Conservation (phyloP, 92 coral and sea anemone species). For the Plumapathes pennacea region DNA sequence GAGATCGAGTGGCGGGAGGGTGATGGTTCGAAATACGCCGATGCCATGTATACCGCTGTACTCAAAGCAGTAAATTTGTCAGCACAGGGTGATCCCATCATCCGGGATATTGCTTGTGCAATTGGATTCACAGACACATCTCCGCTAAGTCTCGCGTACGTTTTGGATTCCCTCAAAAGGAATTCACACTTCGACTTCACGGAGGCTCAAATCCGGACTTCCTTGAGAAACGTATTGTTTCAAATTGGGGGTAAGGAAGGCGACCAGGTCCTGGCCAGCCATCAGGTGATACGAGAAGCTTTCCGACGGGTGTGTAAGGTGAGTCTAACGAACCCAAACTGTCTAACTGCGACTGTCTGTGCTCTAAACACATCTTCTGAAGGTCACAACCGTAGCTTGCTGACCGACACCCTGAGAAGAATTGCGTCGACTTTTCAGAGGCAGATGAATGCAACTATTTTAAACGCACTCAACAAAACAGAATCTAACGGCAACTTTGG, state of each 20-base stretch:
- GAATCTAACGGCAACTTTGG: conserved; percentile 48
- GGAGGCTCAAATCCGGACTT: conserved; percentile 52
- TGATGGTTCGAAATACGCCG: conserved; percentile 49
- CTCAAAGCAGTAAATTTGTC: conserved; percentile 60
- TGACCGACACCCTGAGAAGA: conserved; percentile 48
- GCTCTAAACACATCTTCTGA: conserved; percentile 1
- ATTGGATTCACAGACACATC: conserved; percentile 60
- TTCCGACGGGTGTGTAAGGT: conserved; percentile 70
- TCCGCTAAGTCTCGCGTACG: conserved; percentile 48
- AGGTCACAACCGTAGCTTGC: neutral
- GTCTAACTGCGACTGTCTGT: conserved; percentile 28
- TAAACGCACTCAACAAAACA: conserved; percentile 5
- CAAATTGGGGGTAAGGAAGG: conserved; percentile 46
- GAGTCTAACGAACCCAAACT: conserved; percentile 28
- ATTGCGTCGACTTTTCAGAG: conserved; percentile 46
- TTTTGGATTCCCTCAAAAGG: conserved; percentile 36
- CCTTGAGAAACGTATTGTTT: conserved; percentile 61
- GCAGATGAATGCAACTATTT: conserved; percentile 14
- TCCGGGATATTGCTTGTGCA: conserved; percentile 60
- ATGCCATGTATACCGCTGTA: conserved; percentile 58
- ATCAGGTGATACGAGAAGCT: conserved; percentile 72
- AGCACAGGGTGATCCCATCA: conserved; percentile 56
- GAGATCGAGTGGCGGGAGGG: conserved; percentile 67
- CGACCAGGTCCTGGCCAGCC: conserved; percentile 45
- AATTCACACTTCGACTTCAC: conserved; percentile 42